Evolutionary conservation across 1,140 invertebrate genomes (phyloP).

Genomic region (Temnothorax nylanderi): DNA sequence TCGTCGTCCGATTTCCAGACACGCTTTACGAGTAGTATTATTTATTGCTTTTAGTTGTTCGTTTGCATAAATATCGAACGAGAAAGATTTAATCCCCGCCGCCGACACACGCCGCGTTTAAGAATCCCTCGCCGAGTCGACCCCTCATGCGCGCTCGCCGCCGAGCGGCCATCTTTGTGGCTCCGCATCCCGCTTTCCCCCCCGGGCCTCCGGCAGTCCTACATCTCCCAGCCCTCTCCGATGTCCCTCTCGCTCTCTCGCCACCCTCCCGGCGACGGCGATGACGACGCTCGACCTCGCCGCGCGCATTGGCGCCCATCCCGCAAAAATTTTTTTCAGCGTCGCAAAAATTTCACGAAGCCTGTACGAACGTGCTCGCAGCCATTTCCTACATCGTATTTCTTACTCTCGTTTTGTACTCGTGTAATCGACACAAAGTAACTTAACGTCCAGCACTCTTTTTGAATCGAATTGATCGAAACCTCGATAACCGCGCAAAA

Average conservation of each 20-base stretch:
- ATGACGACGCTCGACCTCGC: constrained; percentile 72
- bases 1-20: neutral
- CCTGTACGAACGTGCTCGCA: neutral
- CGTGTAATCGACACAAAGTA: neutral
- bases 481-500: too few species aligned
- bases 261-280: constrained; percentile 71
- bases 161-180: constrained; percentile 73
- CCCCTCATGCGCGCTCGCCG: constrained; percentile 69
- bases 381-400: neutral
- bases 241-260: constrained; percentile 71
- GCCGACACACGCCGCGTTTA: constrained; percentile 1
- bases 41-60: neutral
- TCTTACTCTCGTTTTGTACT: neutral
- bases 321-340: constrained; percentile 67
- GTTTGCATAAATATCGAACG: neutral
- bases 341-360: constrained; percentile 42
- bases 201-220: constrained; percentile 53
- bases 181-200: constrained; percentile 65
- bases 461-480: neutral
- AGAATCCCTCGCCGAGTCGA: constrained; percentile 60
- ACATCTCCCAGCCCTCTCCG: constrained; percentile 71
- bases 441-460: too few species aligned
- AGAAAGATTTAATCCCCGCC: neutral
- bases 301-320: constrained; percentile 72
- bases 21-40: too few species aligned